A percentile compares a stretch with the other conserved stretches of the same genome.
Conservation (phyloP, 2,888 invertebrate species). For the Elmis aenea region DNA sequence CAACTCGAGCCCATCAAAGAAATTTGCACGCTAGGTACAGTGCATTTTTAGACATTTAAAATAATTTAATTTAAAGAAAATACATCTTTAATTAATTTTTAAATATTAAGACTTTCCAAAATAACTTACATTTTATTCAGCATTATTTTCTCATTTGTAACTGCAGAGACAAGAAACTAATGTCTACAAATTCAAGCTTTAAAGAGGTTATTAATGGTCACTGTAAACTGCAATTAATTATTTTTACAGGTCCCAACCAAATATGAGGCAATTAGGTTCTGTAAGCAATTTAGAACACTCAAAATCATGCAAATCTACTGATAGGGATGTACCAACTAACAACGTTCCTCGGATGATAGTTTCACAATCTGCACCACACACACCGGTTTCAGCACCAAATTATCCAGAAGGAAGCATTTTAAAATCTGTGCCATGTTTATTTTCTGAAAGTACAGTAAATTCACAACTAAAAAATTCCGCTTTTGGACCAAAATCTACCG, state of each 20-base stretch:
- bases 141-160: too few relatives aligned
- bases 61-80: background rate
- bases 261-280: conserved; percentile 44
- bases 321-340: conserved; percentile 36
- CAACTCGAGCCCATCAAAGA: conserved; percentile 47
- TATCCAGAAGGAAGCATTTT: conserved; percentile 35
- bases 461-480: conserved; percentile 28
- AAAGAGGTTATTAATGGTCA: too few relatives aligned
- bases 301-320: conserved; percentile 40
- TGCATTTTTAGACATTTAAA: too few relatives aligned
- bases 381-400: conserved; percentile 42
- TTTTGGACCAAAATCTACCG: conserved; percentile 30
- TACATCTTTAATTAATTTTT: conserved; percentile 1
- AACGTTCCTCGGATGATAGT: conserved; percentile 36
- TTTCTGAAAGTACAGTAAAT: conserved; percentile 41
- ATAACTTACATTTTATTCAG: too few relatives aligned
- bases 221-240: too few relatives aligned
- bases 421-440: conserved; percentile 40
- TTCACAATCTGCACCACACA: conserved; percentile 46
- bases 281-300: conserved; percentile 39
- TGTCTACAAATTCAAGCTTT: too few relatives aligned
- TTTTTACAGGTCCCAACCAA: conserved; percentile 42
- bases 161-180: too few relatives aligned
- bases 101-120: conserved; percentile 3
- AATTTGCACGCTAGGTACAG: conserved; percentile 41